Evolutionary conservation across 2,797 vertebrate species (phyloP), one percentile per base, ranked within the genome.

Genomic region (Danio aesculapii): DNA sequence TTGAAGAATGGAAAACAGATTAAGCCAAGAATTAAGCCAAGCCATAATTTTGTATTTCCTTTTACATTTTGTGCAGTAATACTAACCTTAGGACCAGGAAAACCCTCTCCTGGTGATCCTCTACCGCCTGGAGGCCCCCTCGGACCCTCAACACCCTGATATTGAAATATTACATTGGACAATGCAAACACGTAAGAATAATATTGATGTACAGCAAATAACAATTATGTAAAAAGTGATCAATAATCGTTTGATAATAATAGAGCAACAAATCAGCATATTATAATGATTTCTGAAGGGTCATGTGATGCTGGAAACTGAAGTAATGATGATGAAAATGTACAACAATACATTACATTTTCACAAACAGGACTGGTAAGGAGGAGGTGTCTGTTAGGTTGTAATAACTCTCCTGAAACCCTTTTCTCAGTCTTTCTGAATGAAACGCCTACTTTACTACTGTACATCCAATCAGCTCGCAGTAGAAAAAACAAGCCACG

Each of bases 1-100:
- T 97, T 78, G 44, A 67, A 62, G 30, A 57, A 57, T 43, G 6
- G 52, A 14, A 50, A 16, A 6, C 16, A 75, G n/a, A 14, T 55
- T 9, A 43, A 47, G 0, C 73, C 6, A 55, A 7, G 30, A 50
- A 44, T 8, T 9, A 43, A 47, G 0, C 73, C 6, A 55, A 7
- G 30, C 44, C 30, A 8, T 59, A 9, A 13, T 61, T 4, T 10
- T 2, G 8, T 3, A 1, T 13, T 79, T 68, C 7, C 14, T 13
- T 16, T 44, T 5, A 53, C n/a, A 21, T 6, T 74, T 67, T 69
- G 58, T 19, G 10, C n/a, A n/a, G n/a, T n/a, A n/a, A 50, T 21
- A 90, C 92, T 85, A 88, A 98, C 96, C 95, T 98, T 97, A 30
- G 92, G 76, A 89, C 96, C 96, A 81, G 94, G 90, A 75, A 96